Evolutionary conservation across 2,888 invertebrate genomes (phyloP).

Genomic region (Trichogramma dendrolimi): DNA sequence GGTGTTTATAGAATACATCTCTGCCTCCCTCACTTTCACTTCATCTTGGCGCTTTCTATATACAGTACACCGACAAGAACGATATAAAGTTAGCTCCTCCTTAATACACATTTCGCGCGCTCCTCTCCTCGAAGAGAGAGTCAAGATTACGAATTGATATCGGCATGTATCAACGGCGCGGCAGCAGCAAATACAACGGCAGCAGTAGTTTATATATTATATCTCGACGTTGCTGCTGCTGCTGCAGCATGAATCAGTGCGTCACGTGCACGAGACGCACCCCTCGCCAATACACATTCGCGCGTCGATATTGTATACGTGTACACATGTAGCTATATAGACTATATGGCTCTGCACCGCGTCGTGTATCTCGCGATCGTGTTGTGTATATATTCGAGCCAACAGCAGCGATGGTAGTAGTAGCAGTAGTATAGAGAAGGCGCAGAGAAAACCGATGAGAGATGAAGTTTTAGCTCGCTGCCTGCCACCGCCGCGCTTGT

Average conservation of each 20-base stretch:
- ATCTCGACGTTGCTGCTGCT: background rate
- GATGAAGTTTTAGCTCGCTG: constrained; percentile 1
- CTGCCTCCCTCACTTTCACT: too few species aligned
- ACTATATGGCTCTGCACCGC: background rate
- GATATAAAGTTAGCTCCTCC: constrained; percentile 42
- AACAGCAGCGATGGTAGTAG: background rate
- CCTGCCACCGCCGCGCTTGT: background rate
- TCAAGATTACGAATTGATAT: constrained; percentile 53
- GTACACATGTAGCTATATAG: too few species aligned
- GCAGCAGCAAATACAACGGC: background rate
- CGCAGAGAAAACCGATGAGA: constrained; percentile 7
- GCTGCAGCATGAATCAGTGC: constrained; percentile 50
- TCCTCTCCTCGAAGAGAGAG: constrained; percentile 33
- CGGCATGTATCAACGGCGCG: constrained; percentile 45
- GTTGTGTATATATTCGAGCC: background rate
- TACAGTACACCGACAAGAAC: too few species aligned
- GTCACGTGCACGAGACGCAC: constrained; percentile 52
- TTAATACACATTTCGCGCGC: constrained; percentile 37
- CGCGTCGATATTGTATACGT: background rate
- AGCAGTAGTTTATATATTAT: constrained; percentile 42
- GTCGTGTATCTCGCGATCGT: background rate
- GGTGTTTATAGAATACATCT: too few species aligned
- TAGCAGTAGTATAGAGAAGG: too few species aligned
- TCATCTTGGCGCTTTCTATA: too few species aligned
- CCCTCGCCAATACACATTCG: constrained; percentile 38